phyloP scores from a whole-genome alignment of 2,113 vertebrate genomes.

The Vulpes vulpes region DNA sequence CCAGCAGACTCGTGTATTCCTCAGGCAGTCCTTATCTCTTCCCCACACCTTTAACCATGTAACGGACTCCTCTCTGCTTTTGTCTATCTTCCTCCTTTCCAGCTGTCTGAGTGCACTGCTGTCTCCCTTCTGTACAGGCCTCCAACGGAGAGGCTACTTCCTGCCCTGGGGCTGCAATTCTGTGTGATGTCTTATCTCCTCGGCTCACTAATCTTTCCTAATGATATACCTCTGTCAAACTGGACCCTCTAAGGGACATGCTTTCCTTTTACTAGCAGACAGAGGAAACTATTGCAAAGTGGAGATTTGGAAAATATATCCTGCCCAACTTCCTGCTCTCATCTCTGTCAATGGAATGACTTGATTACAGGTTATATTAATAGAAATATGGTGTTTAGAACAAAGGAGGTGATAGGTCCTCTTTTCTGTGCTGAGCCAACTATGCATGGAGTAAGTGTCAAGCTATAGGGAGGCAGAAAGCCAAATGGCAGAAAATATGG shows the following conservation, averaged over 20 bases:
- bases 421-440: neutral
- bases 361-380: neutral
- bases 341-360: neutral
- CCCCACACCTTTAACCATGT: neutral
- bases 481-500: neutral
- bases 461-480: neutral
- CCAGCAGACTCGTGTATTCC: neutral
- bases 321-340: neutral
- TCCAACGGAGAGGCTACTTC: neutral
- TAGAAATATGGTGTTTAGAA: neutral
- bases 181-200: neutral
- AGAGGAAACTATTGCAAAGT: neutral
- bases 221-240: constrained; percentile 19
- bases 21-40: constrained; percentile 24
- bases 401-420: neutral
- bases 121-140: neutral
- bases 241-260: neutral
- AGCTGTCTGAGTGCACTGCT: neutral
- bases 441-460: neutral
- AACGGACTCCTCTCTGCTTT: neutral
- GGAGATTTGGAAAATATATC: neutral
- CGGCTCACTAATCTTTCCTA: neutral
- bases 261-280: neutral
- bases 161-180: neutral
- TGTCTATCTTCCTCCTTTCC: neutral